Evolutionary conservation across 2,113 vertebrate species (phyloP), one percentile per base, ranked within the genome.

Genomic region (Brachyhypopomus gauderio): DNA sequence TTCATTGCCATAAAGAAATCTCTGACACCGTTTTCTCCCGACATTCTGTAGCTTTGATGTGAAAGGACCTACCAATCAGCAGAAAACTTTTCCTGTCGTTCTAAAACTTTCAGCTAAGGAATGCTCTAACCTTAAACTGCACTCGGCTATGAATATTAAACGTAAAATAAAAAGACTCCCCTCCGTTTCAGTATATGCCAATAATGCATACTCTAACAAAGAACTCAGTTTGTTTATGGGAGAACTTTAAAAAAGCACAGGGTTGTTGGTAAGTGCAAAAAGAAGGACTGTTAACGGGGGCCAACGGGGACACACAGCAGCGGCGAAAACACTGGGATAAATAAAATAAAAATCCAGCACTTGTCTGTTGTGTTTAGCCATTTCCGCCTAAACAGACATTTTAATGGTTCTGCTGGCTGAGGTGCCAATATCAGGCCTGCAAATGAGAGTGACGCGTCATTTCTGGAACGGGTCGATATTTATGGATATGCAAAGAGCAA

Each of bases 401-500:
- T 72, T 81, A 64, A 80, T 72, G 79, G 83, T 72, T 77, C 80
- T 63, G 60, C 85, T 85, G 84, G 83, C 85, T 86, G 86, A 87
- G 85, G 62, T 60, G 34, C 76, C 77, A 79, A 83, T 17, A 84
- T 87, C 36, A 70, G 20, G 23, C 3, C 27, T 36, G 1, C 0
- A 19, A 84, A 80, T 67, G 85, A 81, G 55, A 55, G 36, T 8
- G 69, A 79, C 73, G 85, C 85, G 83, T 87, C 85, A 86, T 86
- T 87, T 81, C 84, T 45, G 81, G 45, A 90, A 89, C 59, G 45
- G 86, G 78, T 67, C 87, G 63, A 75, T 85, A 87, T 87, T 52
- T 90, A 82, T 86, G 85, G 78, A 89, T 86, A 85, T 80, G 80
- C 72, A 66, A 82, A 80, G 86, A 62, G 75, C 77, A 86, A 82